Evolutionary conservation across 2,888 invertebrate genomes (phyloP).

Genomic region (Dione vanillae): DNA sequence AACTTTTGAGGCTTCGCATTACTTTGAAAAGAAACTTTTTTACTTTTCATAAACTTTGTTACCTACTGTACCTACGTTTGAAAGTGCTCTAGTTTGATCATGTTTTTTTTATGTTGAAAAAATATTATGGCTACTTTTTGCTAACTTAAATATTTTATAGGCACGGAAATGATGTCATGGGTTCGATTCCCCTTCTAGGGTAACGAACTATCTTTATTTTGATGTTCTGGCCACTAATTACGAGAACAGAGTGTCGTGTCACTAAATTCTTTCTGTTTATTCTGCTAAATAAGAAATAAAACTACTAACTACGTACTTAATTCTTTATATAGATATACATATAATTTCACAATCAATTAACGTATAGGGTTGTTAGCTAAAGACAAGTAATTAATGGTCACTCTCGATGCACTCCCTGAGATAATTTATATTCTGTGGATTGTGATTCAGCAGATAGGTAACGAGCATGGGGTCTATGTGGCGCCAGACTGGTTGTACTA

Average conservation of each 20-base stretch:
- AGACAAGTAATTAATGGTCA: conserved; percentile 14
- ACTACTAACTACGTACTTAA: not conserved
- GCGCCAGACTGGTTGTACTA: conserved; percentile 22
- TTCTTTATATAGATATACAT: not conserved
- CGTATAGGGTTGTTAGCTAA: conserved; percentile 2
- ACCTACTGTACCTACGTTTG: not conserved
- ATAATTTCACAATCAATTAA: conserved; percentile 13
- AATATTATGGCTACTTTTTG: too few relatives aligned
- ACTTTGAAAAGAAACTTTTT: conserved; percentile 3
- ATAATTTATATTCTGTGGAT: conserved; percentile 19
- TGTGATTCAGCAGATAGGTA: conserved; percentile 22
- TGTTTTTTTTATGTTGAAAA: too few relatives aligned
- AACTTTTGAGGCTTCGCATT: conserved; percentile 6
- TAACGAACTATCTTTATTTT: too few relatives aligned
- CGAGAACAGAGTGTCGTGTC: too few relatives aligned
- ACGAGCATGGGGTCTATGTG: conserved; percentile 21
- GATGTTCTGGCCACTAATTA: too few relatives aligned
- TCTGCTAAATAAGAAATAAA: too few relatives aligned
- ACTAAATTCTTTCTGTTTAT: too few relatives aligned
- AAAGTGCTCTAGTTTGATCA: conserved; percentile 18
- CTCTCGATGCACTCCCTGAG: conserved; percentile 5
- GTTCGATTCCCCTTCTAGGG: too few relatives aligned
- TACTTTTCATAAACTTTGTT: not conserved
- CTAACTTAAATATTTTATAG: too few relatives aligned
- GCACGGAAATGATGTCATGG: too few relatives aligned